Conservation (phyloP, 1,140 invertebrate genomes). For the Rhopalosiphum padi region DNA sequence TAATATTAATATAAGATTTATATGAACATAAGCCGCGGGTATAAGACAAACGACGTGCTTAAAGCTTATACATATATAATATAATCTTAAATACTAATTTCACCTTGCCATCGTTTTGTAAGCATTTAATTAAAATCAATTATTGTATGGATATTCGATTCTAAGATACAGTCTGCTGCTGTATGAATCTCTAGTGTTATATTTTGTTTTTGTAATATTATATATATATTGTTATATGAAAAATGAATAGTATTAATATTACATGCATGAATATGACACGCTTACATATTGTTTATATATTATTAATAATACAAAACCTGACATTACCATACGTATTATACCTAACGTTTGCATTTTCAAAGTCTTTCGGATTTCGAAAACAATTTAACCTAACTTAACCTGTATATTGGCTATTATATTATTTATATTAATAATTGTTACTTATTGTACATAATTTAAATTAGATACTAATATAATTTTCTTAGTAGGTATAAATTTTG, state of each 20-base stretch:
- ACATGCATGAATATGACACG: neutral
- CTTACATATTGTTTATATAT: neutral
- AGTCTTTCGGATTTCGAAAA: neutral
- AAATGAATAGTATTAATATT: neutral
- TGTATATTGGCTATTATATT: neutral
- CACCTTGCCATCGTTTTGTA: neutral
- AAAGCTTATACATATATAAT: neutral
- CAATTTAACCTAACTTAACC: no score
- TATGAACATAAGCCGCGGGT: neutral
- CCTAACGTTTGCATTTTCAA: neutral
- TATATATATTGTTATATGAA: neutral
- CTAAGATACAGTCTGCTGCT: neutral
- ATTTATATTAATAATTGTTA: neutral
- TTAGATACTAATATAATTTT: neutral
- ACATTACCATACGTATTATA: neutral
- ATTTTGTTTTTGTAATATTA: neutral
- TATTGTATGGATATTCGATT: neutral
- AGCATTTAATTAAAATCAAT: neutral
- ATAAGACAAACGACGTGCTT: neutral
- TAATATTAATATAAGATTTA: neutral
- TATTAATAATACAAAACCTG: neutral
- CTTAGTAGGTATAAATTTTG: neutral
- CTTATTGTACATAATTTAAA: neutral
- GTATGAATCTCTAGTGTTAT: neutral
- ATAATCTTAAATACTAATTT: neutral